A percentile compares a stretch with the other conserved stretches of the same genome.
These are phyloP conservation scores for Ptilorrhoa leucosticta DNA, from an alignment of 2,113 vertebrate species.

Conservation along the genomic window DNA sequence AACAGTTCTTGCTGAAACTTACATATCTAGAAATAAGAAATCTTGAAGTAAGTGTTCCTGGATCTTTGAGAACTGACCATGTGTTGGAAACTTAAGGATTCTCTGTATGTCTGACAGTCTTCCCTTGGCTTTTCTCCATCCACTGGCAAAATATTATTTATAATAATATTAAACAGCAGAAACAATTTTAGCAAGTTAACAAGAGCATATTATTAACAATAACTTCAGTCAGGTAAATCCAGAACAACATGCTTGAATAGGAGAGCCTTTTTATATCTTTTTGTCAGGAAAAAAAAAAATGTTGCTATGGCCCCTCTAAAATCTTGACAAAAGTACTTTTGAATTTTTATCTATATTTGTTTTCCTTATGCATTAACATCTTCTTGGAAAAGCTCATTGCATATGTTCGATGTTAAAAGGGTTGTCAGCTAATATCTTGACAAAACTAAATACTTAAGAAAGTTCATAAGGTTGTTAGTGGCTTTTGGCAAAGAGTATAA, in stretches of 20 bases:
- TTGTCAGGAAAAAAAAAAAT: not conserved
- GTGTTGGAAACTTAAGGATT: not conserved
- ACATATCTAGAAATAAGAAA: not conserved
- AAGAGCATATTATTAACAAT: not conserved
- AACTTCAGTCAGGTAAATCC: not conserved
- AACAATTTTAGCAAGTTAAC: not conserved
- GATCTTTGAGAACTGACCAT: not conserved
- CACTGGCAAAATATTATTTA: not conserved
- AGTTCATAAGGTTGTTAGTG: slow-evolving; percentile 64
- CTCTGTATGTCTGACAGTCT: not conserved
- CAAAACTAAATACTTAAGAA: slow-evolving; percentile 51
- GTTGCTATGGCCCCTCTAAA: not conserved
- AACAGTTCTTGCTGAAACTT: not conserved
- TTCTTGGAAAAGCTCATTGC: not conserved
- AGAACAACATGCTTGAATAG: not conserved
- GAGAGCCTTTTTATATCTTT: not conserved
- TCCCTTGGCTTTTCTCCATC: not conserved
- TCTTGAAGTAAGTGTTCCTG: not conserved
- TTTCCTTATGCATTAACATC: slow-evolving; percentile 25
- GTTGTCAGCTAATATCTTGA: slow-evolving; percentile 50
- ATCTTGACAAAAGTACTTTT: not conserved
- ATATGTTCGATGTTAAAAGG: slow-evolving; percentile 27
- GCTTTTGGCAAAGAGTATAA: slow-evolving; percentile 68
- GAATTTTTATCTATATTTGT: slow-evolving; percentile 22
- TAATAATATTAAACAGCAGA: not conserved